phyloP scores from a whole-genome alignment of 2,888 invertebrate genomes.

The Pseudococcus viburni region DNA sequence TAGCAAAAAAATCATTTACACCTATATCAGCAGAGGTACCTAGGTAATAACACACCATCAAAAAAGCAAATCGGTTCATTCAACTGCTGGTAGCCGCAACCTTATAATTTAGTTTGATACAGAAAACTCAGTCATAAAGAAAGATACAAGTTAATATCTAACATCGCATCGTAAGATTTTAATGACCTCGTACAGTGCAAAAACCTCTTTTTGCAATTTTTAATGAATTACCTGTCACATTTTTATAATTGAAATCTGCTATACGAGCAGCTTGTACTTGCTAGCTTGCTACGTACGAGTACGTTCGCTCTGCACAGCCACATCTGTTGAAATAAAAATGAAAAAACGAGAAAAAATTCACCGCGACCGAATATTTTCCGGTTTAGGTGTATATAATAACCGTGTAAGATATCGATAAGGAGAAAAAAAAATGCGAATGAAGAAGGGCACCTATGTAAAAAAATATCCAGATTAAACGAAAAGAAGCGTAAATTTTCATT shows the following conservation, averaged over 20 bases:
- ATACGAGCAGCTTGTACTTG: neutral
- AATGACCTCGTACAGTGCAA: constrained; percentile 31
- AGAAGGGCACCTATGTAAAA: neutral
- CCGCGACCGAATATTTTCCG: constrained; percentile 33
- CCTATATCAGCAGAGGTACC: neutral
- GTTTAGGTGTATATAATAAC: constrained; percentile 1
- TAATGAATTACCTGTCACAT: constrained; percentile 44
- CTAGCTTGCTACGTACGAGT: neutral
- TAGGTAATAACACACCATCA: constrained; percentile 7
- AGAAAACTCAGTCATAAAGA: constrained; percentile 27
- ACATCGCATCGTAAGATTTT: constrained; percentile 23
- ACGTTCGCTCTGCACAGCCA: neutral
- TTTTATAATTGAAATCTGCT: constrained; percentile 20
- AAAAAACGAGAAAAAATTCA: constrained; percentile 18
- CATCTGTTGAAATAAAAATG: neutral
- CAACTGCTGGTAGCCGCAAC: neutral
- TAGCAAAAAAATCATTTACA: neutral
- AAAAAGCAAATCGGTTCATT: neutral
- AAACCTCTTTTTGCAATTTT: constrained; percentile 44
- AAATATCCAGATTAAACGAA: neutral
- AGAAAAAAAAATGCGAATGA: neutral
- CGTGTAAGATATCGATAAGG: neutral
- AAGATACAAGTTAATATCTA: neutral
- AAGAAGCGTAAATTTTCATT: constrained; percentile 53
- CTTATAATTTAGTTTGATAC: constrained; percentile 38